Evolutionary conservation across 2,888 invertebrate genomes (phyloP).

Genomic region (Torymus texanus): DNA sequence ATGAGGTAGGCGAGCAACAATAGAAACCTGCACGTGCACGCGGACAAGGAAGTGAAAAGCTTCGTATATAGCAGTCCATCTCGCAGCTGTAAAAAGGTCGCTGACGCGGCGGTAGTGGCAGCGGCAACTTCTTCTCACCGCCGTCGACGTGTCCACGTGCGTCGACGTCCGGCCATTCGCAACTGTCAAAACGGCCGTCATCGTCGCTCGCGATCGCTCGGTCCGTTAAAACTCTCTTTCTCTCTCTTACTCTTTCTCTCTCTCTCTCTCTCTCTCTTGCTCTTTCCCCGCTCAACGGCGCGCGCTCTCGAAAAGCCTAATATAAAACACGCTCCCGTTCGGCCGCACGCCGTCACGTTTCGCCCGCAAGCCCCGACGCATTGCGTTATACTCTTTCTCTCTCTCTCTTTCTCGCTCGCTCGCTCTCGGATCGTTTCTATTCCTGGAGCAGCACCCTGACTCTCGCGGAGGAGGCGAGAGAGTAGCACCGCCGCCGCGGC

Average conservation of each 20-base stretch:
- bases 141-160: slow-evolving; percentile 15
- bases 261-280: background rate
- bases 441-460: slow-evolving; percentile 70
- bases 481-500: too few species aligned
- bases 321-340: slow-evolving; percentile 52
- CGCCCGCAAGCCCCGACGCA: slow-evolving; percentile 59
- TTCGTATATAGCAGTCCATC: too few species aligned
- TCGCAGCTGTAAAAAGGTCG: too few species aligned
- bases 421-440: slow-evolving; percentile 68
- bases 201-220: background rate
- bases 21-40: too few species aligned
- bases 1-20: too few species aligned
- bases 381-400: slow-evolving; percentile 53
- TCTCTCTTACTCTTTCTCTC: background rate
- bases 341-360: slow-evolving; percentile 54
- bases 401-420: background rate
- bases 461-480: slow-evolving; percentile 17
- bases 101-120: too few species aligned
- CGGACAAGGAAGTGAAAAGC: too few species aligned
- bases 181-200: slow-evolving; percentile 48
- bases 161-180: slow-evolving; percentile 32
- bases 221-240: slow-evolving; percentile 3
- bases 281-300: background rate
- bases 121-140: too few species aligned
- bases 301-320: slow-evolving; percentile 35